A percentile compares a stretch with the other conserved stretches of the same genome.
phyloP scores from a whole-genome alignment of 2,113 vertebrate genomes.

The Rhabdomys dilectus region DNA sequence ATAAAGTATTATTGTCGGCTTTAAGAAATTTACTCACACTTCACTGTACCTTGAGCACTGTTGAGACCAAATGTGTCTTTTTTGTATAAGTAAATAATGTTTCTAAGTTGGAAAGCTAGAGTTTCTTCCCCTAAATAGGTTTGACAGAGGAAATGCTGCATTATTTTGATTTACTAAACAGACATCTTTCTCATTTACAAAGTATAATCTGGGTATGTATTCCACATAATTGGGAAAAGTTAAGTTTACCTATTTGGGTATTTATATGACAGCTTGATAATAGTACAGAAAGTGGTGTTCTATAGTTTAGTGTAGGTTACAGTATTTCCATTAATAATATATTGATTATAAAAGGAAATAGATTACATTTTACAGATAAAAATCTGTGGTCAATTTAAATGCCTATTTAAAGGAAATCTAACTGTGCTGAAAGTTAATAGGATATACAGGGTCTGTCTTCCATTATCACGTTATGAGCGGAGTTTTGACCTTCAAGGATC shows the following conservation, averaged over 20 bases:
- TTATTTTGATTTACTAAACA: constrained; percentile 5
- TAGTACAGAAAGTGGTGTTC: background rate
- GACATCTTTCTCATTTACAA: constrained; percentile 26
- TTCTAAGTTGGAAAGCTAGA: background rate
- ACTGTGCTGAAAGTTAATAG: constrained; percentile 55
- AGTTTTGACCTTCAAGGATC: constrained; percentile 56
- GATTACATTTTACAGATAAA: constrained; percentile 18
- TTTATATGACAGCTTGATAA: background rate
- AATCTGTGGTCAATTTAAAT: constrained; percentile 50
- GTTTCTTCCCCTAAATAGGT: background rate
- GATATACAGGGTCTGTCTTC: constrained; percentile 41
- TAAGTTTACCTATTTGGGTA: background rate
- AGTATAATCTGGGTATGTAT: background rate
- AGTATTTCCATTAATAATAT: background rate
- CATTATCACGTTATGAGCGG: background rate
- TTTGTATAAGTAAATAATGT: constrained; percentile 47
- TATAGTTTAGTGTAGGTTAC: background rate
- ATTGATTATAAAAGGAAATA: constrained; percentile 35
- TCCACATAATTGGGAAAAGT: background rate
- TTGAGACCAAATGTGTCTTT: background rate
- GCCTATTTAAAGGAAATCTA: constrained; percentile 38
- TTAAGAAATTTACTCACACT: background rate
- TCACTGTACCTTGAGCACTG: background rate
- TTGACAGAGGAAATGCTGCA: background rate
- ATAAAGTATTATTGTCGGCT: background rate